Evolutionary conservation across 2,888 invertebrate species (phyloP), one percentile per base, ranked within the genome.

Genomic region (Gibbula magus): DNA sequence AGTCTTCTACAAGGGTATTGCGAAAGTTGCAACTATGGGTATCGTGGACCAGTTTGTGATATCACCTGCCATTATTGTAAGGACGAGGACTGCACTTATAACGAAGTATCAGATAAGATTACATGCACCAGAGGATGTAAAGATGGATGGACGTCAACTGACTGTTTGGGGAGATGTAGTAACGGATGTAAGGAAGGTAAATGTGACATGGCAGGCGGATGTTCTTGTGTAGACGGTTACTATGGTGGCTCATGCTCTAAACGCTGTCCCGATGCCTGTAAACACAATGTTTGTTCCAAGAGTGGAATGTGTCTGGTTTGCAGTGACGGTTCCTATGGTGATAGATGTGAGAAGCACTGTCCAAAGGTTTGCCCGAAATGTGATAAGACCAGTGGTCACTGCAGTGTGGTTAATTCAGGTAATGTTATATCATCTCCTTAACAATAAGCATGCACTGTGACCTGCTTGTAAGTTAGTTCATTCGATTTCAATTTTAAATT

Each of bases 311-410:
- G 13, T 13, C 35, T 22, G 51, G 29, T 8, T 5, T 45, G 45
- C 45, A 10, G 1, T 13, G 45, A 5, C 1, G 45, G 45, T 10
- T 4, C 13, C 45, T 45, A 45, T 45, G 45, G 45, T 45, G 8
- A 45, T 1, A 45, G 13, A 45, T 45, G 45, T 83, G 86, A 20
- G 87, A 79, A 79, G 84, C 84, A 13, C 89, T 88, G 56, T 88
- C 89, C 89, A 90, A 89, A 61, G 87, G 86, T 61, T 83, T 85
- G 54, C 13, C 10, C 45, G 1, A 45, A 45, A 45, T 45, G 45
- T 45, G 45, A 45, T 10, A 39, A 84, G 77, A 20, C 80, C 32
- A 13, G 83, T 35, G n/a, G 83, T 22, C 13, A 78, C 32, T 39
- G 56, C 74, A n/a, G 77, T 66, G 20, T 82, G 51, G 20, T 84